Evolutionary conservation across 2,797 vertebrate genomes (phyloP), one percentile per base, ranked within the genome.

Genomic region (Numenius phaeopus): DNA sequence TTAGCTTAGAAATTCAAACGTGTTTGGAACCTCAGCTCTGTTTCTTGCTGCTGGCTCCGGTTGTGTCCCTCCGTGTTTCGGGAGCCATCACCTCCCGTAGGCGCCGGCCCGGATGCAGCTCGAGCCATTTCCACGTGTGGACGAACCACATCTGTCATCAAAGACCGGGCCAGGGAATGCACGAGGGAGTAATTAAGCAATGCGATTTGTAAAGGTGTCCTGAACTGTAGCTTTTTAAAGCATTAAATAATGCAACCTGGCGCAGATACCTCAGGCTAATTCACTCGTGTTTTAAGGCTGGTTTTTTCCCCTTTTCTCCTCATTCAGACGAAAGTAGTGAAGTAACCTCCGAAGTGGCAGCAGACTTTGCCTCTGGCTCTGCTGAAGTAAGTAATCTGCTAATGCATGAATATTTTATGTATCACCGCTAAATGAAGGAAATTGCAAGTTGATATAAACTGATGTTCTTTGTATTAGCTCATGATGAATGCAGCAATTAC

Each of bases 381-480:
- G 37, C 90, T 90, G 95, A 92, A 42, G 97, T 97, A 94, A 88
- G 97, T 92, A 84, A 69, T 71, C 77, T 75, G 55, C 90, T 82
- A 66, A 66, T 19, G 62, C 77, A 44, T 76, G 84, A 97, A 95
- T 97, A 87, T 93, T 94, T 94, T 49, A 94, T 95, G 88, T 67
- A 50, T 40, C 39, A 4, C 79, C 55, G 86, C 83, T 91, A 81
- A 96, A 94, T 61, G 85, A 79, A 89, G 83, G 91, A 89, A 96
- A 96, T 88, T 93, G 79, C 47, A 9, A 85, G 88, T 80, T 90
- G 91, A 83, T 93, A 83, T 44, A 44, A 94, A 90, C 88, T 29
- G 70, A 40, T 83, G 86, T 30, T 77, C 83, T 87, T 94, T 95
- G 87, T 95, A 57, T 82, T 92, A 46, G 50, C 76, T 82, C 46